Evolutionary conservation across 2,113 vertebrate genomes (phyloP).

Genomic region (Tachycineta bicolor): DNA sequence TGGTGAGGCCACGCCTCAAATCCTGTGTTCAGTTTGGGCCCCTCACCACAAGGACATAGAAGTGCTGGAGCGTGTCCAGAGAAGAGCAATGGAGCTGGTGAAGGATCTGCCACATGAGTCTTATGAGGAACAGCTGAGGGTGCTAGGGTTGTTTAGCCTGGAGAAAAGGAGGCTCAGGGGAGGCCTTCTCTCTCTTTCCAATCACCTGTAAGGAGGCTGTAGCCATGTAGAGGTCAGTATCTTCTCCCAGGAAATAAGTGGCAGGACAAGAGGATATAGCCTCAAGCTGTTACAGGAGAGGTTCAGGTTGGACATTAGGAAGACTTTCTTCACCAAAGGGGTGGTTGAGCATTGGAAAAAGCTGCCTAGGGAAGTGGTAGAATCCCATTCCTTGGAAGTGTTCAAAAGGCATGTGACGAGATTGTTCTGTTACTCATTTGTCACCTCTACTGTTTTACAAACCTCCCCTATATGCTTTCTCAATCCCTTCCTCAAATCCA

Average conservation of each 20-base stretch:
- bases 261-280: neutral
- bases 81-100: neutral
- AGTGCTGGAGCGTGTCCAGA: fast-evolving
- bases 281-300: neutral
- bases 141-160: neutral
- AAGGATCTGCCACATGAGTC: neutral
- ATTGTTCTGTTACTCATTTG: neutral
- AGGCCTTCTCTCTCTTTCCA: neutral
- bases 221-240: neutral
- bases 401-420: neutral
- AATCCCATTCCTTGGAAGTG: neutral
- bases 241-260: neutral
- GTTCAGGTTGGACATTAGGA: neutral
- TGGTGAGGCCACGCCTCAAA: neutral
- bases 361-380: neutral
- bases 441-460: neutral
- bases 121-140: neutral
- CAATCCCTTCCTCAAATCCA: neutral
- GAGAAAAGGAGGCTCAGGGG: neutral
- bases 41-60: neutral
- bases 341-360: neutral
- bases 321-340: neutral
- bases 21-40: no score
- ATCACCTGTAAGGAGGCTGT: neutral
- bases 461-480: neutral